phyloP scores from a whole-genome alignment of 2,888 invertebrate species.

The Saturnia pavonia region DNA sequence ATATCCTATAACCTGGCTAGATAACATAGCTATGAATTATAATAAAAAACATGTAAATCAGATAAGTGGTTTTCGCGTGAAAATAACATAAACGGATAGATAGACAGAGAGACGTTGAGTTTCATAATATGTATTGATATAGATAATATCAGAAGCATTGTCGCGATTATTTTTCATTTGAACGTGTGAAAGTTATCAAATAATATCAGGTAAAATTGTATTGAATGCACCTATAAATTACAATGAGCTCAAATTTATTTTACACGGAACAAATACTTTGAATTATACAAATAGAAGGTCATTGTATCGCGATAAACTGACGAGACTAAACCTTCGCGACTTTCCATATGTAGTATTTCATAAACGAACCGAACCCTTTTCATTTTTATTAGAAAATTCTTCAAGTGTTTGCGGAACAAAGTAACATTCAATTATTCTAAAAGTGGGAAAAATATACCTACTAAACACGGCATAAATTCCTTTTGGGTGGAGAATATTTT shows the following conservation, averaged over 20 bases:
- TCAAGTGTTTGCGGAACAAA: conserved; percentile 21
- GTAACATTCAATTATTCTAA: neutral
- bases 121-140: too few relatives aligned
- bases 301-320: conserved; percentile 43
- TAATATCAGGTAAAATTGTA: conserved; percentile 15
- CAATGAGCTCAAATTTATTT: neutral
- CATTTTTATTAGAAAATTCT: conserved; percentile 39
- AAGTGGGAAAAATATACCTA: too few relatives aligned
- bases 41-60: too few relatives aligned
- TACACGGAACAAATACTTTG: neutral
- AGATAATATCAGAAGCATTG: conserved; percentile 34
- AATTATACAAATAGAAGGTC: conserved; percentile 41
- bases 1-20: too few relatives aligned
- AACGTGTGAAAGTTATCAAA: conserved; percentile 21
- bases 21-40: too few relatives aligned
- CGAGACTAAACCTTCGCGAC: conserved; percentile 46
- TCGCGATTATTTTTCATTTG: conserved; percentile 45
- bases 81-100: too few relatives aligned
- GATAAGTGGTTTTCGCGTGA: too few relatives aligned
- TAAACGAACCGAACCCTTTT: conserved; percentile 29
- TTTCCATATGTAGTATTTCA: conserved; percentile 40
- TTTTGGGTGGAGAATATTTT: neutral
- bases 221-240: conserved; percentile 40
- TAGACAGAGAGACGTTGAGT: too few relatives aligned
- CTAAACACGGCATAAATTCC: neutral